phyloP scores from a whole-genome alignment of 2,888 invertebrate species.

The Tipula helvola region DNA sequence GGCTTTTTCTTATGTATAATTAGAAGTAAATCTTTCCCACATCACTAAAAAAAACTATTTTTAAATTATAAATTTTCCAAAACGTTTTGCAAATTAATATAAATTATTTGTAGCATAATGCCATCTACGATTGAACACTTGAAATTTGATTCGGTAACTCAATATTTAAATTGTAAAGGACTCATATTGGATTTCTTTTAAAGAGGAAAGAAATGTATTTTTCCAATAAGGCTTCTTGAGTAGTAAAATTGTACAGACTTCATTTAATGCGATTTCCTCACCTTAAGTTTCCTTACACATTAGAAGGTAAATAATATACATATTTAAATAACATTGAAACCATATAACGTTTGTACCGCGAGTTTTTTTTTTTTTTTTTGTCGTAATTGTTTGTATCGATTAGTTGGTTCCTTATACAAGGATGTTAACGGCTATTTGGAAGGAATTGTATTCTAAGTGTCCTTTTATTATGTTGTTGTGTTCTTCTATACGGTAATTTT shows the following conservation, averaged over 20 bases:
- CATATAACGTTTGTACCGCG: not conserved
- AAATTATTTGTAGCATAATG: too few relatives aligned
- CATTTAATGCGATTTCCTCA: not conserved
- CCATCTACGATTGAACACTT: not conserved
- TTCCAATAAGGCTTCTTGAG: not conserved
- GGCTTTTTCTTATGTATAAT: not conserved
- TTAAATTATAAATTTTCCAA: not conserved
- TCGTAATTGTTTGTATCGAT: not conserved
- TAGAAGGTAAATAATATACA: not conserved
- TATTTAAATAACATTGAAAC: not conserved
- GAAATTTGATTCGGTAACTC: not conserved
- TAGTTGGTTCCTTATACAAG: not conserved
- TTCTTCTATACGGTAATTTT: not conserved
- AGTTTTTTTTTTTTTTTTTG: too few relatives aligned
- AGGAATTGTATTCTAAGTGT: not conserved
- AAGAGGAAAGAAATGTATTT: not conserved
- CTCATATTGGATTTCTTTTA: not conserved
- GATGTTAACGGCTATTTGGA: not conserved
- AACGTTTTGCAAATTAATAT: not conserved
- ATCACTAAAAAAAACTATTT: not conserved
- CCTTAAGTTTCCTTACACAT: not conserved
- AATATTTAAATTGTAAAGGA: not conserved
- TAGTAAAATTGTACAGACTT: not conserved
- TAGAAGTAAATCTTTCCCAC: not conserved
- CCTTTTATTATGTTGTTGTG: not conserved